These are phyloP conservation scores for Muntiacus reevesi DNA, from an alignment of 2,113 vertebrate genomes.

Conservation along the genomic window DNA sequence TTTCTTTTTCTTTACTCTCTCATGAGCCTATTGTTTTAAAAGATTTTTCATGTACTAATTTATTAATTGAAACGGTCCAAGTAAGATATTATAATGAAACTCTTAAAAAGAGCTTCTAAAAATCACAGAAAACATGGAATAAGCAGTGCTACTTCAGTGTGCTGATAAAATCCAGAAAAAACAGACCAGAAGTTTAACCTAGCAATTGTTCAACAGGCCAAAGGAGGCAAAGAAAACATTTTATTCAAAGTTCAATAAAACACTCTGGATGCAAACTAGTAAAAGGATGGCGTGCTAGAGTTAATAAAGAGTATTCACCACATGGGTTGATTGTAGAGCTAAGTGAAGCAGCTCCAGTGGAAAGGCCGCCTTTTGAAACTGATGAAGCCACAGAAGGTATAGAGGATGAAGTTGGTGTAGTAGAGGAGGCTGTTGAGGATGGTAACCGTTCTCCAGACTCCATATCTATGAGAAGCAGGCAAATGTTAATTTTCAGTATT, in stretches of 20 bases:
- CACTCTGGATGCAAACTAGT: background rate
- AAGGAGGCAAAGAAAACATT: background rate
- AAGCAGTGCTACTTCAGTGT: background rate
- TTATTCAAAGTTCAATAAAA: background rate
- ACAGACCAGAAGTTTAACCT: background rate
- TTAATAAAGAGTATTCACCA: conserved; percentile 83
- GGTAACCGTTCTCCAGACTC: conserved; percentile 91
- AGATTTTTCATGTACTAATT: background rate
- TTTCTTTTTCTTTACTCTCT: background rate
- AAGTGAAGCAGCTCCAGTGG: conserved; percentile 82
- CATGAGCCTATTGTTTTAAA: background rate
- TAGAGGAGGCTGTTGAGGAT: conserved; percentile 83
- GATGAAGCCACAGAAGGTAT: conserved; percentile 78
- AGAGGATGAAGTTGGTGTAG: conserved; percentile 87
- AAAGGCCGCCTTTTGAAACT: conserved; percentile 82
- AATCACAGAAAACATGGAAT: background rate
- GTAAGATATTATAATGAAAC: background rate
- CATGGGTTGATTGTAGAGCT: conserved; percentile 89
- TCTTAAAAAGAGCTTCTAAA: background rate
- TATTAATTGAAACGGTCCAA: conserved; percentile 12
- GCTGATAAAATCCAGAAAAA: background rate
- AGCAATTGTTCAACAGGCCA: background rate
- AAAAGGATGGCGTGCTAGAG: background rate
- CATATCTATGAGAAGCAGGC: conserved; percentile 85
- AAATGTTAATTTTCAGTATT: background rate